Evolutionary conservation across 2,888 invertebrate species (phyloP).

Genomic region (Encarsia formosa): DNA sequence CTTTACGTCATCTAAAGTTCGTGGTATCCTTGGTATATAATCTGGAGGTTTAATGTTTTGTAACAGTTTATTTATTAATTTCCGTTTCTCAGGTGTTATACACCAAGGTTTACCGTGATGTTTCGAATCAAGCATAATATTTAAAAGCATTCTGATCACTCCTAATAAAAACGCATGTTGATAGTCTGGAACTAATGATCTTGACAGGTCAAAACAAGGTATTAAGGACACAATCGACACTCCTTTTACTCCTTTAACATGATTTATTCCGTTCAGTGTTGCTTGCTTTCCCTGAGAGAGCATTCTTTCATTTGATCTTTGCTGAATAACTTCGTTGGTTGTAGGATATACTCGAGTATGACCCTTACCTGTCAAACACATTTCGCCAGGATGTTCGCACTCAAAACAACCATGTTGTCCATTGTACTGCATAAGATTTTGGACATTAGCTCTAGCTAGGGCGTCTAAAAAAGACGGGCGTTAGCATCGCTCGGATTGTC

Average conservation of each 20-base stretch:
- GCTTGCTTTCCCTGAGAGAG: neutral
- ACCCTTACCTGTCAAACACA: neutral
- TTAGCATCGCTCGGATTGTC: too few species aligned
- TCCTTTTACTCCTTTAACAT: constrained; percentile 5
- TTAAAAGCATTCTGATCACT: too few species aligned
- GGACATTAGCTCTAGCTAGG: neutral
- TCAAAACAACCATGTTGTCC: neutral
- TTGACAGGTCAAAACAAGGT: constrained; percentile 4
- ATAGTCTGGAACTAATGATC: constrained; percentile 11
- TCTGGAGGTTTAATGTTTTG: too few species aligned
- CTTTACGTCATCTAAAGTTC: too few species aligned
- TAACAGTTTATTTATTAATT: too few species aligned
- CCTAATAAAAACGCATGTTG: neutral
- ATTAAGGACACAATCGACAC: neutral
- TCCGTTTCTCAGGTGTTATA: too few species aligned
- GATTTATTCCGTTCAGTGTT: neutral
- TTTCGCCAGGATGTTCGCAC: neutral
- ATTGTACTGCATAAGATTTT: neutral
- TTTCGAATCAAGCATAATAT: too few species aligned
- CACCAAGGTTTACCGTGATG: too few species aligned
- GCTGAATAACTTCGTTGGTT: neutral
- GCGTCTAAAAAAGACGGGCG: too few species aligned
- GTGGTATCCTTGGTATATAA: too few species aligned
- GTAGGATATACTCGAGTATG: neutral
- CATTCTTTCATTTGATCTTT: neutral